A percentile compares a stretch with the other conserved stretches of the same genome.
phyloP scores from a whole-genome alignment of 2,113 vertebrate genomes.

The Maccullochella peelii region DNA sequence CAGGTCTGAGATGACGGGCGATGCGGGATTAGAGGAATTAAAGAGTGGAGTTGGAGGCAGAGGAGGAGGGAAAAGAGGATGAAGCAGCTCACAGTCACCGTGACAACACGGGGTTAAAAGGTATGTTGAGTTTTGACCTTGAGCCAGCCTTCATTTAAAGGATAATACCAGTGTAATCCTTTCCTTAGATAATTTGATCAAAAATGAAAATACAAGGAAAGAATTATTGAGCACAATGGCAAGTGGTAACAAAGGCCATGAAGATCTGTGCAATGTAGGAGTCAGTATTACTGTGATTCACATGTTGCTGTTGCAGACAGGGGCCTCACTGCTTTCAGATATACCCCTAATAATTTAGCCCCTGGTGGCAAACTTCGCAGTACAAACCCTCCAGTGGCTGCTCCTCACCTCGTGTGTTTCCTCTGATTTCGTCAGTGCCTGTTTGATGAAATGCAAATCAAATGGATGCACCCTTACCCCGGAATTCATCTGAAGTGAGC shows the following conservation, averaged over 20 bases:
- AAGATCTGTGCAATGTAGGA: neutral
- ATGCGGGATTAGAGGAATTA: constrained; percentile 53
- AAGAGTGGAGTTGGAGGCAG: constrained; percentile 26
- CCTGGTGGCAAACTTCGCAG: neutral
- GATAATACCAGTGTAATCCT: constrained; percentile 11
- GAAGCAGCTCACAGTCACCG: neutral
- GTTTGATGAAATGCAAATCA: neutral
- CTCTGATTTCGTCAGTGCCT: neutral
- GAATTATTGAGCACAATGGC: too few relatives aligned
- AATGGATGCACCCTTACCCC: neutral
- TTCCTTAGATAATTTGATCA: neutral
- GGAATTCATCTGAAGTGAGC: neutral
- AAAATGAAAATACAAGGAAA: neutral
- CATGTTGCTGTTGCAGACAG: constrained; percentile 10
- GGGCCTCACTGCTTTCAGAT: neutral
- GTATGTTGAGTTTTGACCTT: neutral
- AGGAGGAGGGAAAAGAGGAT: constrained; percentile 19
- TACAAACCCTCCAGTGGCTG: neutral
- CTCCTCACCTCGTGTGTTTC: neutral
- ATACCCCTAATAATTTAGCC: neutral
- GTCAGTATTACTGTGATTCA: neutral
- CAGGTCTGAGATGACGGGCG: constrained; percentile 19
- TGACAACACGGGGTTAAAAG: constrained; percentile 10
- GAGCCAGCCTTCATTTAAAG: neutral
- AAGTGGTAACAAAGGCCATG: neutral